A percentile compares a stretch with the other conserved stretches of the same genome.
Conservation (phyloP, 2,113 vertebrate genomes). For the Pygoscelis antarcticus region DNA sequence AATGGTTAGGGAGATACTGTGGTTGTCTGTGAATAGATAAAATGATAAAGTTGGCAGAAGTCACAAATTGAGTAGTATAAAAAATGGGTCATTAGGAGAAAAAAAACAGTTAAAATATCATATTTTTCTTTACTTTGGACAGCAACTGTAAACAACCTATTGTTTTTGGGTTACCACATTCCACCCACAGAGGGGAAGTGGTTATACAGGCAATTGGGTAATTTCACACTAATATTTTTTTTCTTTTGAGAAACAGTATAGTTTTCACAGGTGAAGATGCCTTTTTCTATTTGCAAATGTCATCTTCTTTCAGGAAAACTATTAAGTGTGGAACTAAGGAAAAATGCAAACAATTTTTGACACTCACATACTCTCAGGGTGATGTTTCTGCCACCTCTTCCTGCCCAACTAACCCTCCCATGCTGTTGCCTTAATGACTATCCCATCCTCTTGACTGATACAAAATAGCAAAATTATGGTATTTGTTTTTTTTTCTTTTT, state of each 20-base stretch:
- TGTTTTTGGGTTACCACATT: not conserved
- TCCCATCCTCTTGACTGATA: not conserved
- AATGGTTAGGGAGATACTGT: not conserved
- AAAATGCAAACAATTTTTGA: not conserved
- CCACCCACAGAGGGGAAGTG: not conserved
- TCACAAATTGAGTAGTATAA: not conserved
- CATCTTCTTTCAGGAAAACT: not conserved
- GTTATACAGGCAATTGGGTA: not conserved
- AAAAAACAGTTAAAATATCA: not conserved
- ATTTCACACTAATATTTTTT: not conserved
- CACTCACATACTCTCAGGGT: not conserved
- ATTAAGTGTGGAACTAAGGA: not conserved
- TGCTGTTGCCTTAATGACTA: not conserved
- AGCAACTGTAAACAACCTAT: not conserved
- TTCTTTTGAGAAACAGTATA: not conserved
- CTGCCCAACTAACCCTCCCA: not conserved
- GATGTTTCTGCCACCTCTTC: not conserved
- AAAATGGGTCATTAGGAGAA: not conserved
- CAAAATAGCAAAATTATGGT: not conserved
- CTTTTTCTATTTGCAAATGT: not conserved
- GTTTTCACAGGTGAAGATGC: not conserved
- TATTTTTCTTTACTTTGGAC: not conserved
- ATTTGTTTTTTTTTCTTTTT: not conserved
- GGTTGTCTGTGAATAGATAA: not conserved
- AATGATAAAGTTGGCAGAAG: not conserved